These are phyloP conservation scores for Drosophila formosana DNA, from an alignment of 2,888 invertebrate species.

Conservation along the genomic window DNA sequence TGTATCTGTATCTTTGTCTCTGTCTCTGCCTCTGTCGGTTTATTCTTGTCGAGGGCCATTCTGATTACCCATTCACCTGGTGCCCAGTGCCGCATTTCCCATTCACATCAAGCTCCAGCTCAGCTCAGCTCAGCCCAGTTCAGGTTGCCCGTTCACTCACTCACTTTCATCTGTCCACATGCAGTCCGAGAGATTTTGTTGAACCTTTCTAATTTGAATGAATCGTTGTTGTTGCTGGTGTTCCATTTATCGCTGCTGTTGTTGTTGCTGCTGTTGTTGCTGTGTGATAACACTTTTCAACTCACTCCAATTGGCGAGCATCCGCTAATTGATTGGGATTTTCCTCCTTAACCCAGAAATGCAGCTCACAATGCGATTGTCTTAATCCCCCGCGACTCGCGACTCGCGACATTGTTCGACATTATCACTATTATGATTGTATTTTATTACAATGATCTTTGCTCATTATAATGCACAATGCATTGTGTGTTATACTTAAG, in stretches of 20 bases:
- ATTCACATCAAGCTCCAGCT: conserved; percentile 43
- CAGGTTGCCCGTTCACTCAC: conserved; percentile 44
- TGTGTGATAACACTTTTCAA: conserved; percentile 28
- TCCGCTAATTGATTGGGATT: conserved; percentile 53
- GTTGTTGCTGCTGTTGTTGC: conserved; percentile 6
- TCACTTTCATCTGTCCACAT: conserved; percentile 52
- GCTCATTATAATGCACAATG: conserved; percentile 9
- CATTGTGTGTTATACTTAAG: conserved; percentile 3
- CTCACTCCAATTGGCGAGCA: conserved; percentile 44
- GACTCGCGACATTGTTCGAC: conserved; percentile 14
- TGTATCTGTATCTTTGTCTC: background rate
- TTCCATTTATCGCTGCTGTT: background rate
- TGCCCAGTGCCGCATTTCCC: conserved; percentile 37
- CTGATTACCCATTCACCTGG: conserved; percentile 50
- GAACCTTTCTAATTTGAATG: conserved; percentile 53
- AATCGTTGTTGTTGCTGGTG: conserved; percentile 15
- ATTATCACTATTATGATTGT: conserved; percentile 15
- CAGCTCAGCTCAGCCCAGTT: background rate
- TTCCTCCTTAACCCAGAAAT: conserved; percentile 9
- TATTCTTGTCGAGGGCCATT: conserved; percentile 32
- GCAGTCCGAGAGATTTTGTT: conserved; percentile 17
- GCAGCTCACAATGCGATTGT: conserved; percentile 27
- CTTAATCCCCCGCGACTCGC: conserved; percentile 11
- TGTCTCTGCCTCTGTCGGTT: conserved; percentile 4
- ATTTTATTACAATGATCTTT: conserved; percentile 31